Base-by-base conservation (phyloP, 2,888 invertebrate genomes). In the Prosopocoilus inquinatus region DNA sequence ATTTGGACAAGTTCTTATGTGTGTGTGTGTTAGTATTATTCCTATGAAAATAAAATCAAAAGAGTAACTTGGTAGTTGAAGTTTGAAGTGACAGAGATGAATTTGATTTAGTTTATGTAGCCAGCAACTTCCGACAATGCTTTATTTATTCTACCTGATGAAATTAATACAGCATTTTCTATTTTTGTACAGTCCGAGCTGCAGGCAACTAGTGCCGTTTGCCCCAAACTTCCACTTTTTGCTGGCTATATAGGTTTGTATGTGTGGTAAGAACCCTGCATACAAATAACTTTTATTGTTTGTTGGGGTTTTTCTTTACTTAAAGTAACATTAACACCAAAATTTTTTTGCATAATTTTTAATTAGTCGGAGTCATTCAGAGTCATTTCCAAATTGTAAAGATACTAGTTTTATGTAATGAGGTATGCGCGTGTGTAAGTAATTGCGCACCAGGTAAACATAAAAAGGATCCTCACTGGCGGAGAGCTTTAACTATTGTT, bases 221-320 rank as follows among this genome's bases (percentile, higher is more conserved):
- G 78, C 78, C 73, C 77, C 76, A 76, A 69, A 74, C 74, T 75
- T 72, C 77, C 73, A 74, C 76, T 77, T 77, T 74, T 78, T 82
- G 82, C 83, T 83, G 82, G 81, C 82, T 82, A 81, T 80, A 83
- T 87, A 86, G 86, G 86, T 87, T 87, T 86, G 86, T 87, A 86
- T 87, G 85, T 85, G 84, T 85, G 86, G 85, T 85, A 85, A 86
- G 86, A 84, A 83, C 81, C 84, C 83, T 84, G 80, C 85, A 85
- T 85, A 85, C 84, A 84, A 84, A 78, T 70, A 67, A 61, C 63
- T 63, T 62, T 64, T 55, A 57, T 64, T 76, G 78, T 80, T 78
- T 80, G 75, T 77, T 78, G 79, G 79, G 79, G 77, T 80, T 78
- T 71, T 67, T 62, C 61, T 47, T 46, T 38, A 52, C 41, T 44